Evolutionary conservation across 1,140 invertebrate species (phyloP), one percentile per base, ranked within the genome.

Genomic region (Tetramorium parvispinum): DNA sequence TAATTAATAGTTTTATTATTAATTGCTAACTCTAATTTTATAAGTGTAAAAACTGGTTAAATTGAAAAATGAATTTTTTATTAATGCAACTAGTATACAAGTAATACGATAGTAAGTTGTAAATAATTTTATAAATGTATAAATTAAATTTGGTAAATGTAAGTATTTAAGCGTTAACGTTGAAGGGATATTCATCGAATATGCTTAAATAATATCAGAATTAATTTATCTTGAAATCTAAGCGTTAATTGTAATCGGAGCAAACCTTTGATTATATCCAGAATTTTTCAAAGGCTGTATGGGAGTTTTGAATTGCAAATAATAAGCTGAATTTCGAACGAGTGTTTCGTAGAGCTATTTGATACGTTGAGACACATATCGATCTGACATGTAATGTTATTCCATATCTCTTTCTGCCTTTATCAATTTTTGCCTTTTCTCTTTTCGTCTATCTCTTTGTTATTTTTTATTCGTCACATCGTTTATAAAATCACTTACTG

Each of bases 151-250:
- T 2, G 21, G 1, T 49, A 27, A 76, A n/a, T 27, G 27, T 59
- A 61, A 59, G 27, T 43, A 43, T 27, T 59, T 27, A 37, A 24
- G 10, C 40, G 13, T 46, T 6, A 75, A 13, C 3, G 3, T 46
- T 7, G 51, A 18, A 32, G 4, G 4, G 3, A 32, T 32, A 43
- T 43, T 43, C 21, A 4, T 16, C 3, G 51, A 21, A 5, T n/a
- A 27, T 27, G 18, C 46, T 65, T 46, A 49, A 78, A 65, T 79
- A 49, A 46, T 61, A 27, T 37, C 10, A 78, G 10, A 49, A 78
- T 49, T 76, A n/a, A 59, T 40, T 57, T 61, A 77, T 46, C 11
- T 46, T 24, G 40, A 59, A 57, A 77, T 61, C 10, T 61, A 61
- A 46, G 37, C 18, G 4, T 76, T 43, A 43, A 59, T 43, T 59